phyloP scores from a whole-genome alignment of 37 sponge, comb jelly and placozoan genomes.

The Halichondria panicea region DNA sequence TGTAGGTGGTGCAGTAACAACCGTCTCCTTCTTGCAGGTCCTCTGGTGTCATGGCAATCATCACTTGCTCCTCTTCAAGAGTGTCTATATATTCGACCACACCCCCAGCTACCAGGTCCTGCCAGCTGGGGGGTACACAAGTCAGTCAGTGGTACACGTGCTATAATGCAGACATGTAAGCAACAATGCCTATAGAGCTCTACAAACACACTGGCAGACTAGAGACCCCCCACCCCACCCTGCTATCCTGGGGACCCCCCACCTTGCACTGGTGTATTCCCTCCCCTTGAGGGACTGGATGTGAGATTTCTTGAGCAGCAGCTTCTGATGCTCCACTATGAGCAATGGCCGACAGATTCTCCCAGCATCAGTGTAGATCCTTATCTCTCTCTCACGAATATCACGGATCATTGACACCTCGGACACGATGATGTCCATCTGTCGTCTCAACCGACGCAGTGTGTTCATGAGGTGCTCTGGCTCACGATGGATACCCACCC shows the following conservation, averaged over 20 bases:
- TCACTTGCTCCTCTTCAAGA: conserved; percentile 98
- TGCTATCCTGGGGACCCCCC: neutral
- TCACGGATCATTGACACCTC: conserved; percentile 98
- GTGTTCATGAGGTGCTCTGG: conserved; percentile 99
- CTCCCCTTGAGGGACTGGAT: conserved; percentile 95
- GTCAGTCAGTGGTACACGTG: conserved; percentile 1
- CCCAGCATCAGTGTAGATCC: conserved; percentile 99
- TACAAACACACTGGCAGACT: neutral
- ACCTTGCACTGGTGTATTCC: conserved; percentile 94
- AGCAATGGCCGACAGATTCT: conserved; percentile 97
- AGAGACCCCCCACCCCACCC: neutral
- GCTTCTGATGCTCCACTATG: conserved; percentile 98
- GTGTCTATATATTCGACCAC: conserved; percentile 99
- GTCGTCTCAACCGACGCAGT: conserved; percentile 92
- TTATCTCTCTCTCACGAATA: conserved; percentile 94
- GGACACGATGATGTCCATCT: conserved; percentile 99
- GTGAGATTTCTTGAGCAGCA: conserved; percentile 92
- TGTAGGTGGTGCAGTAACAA: conserved; percentile 96
- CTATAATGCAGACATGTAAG: conserved; percentile 4
- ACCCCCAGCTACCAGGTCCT: conserved; percentile 95
- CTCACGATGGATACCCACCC: conserved; percentile 98
- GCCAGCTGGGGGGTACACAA: conserved; percentile 75
- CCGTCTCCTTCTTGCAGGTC: conserved; percentile 74
- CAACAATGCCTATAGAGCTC: neutral
- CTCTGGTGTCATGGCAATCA: conserved; percentile 99